Base-by-base conservation (phyloP, 2,888 invertebrate species). In the Halictus quadricinctus region DNA sequence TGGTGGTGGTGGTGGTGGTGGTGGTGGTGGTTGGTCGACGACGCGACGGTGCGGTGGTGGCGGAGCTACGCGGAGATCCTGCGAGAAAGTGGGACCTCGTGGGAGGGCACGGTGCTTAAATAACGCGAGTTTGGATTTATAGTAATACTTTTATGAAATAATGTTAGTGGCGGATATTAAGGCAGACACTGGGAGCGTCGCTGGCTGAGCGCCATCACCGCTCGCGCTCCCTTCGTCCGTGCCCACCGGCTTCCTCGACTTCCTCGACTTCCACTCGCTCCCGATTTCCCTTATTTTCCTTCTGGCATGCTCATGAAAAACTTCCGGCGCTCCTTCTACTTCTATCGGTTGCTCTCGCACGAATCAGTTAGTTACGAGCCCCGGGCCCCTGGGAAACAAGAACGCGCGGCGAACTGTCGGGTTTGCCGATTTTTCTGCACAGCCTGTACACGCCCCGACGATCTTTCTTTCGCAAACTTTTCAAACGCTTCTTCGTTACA, bases 101-200 rank as follows among this genome's bases (percentile, higher is more conserved):
- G 82, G 88, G 90, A 87, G 90, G 90, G 89, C 91, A 91, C 89
- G 88, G 90, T 88, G 92, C 92, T 93, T 93, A 94, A 94, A 94
- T 94, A 94, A 94, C 94, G 94, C 92, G 94, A 94, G 92, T 94
- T 94, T 92, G 92, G 91, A 94, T 94, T 94, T 94, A 94, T 94
- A 93, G 94, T 94, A 93, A 94, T 94, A 94, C 94, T 94, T 94
- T 94, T 94, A 94, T 94, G 94, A 94, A 94, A 94, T 94, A 94
- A 94, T 93, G 94, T 94, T 94, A 94, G 94, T 93, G 94, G 94
- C 93, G 94, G 94, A 94, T 94, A 94, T 94, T 94, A 94, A 94
- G 93, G 93, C 94, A 93, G 94, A 94, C 94, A 94, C 92, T 91
- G 92, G 90, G 91, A 92, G 89, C 90, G 84, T 85, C 85, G 86